These are phyloP conservation scores for Trissolcus basalis DNA, from an alignment of 1,140 invertebrate species.

Conservation along the genomic window DNA sequence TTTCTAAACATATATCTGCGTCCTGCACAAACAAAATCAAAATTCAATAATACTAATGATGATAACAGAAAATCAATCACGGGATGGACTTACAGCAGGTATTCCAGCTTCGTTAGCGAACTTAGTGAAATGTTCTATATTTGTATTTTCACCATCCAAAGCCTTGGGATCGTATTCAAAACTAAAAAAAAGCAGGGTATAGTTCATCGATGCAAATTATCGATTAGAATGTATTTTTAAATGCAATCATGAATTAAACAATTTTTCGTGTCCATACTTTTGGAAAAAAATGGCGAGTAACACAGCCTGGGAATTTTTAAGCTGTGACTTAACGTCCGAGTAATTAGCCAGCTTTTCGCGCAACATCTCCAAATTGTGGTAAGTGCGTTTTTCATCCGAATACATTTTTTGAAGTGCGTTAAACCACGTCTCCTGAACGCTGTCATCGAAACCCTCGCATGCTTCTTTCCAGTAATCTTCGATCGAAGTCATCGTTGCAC, in stretches of 20 bases:
- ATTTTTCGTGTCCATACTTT: constrained; percentile 74
- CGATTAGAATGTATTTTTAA: too few species aligned
- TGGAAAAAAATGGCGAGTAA: constrained; percentile 78
- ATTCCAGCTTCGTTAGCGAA: constrained; percentile 73
- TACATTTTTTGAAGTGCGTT: constrained; percentile 66
- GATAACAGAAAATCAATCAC: too few species aligned
- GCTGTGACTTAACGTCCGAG: constrained; percentile 71
- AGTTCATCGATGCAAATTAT: too few species aligned
- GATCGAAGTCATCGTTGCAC: constrained; percentile 64
- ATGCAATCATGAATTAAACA: too few species aligned
- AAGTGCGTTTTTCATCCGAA: constrained; percentile 72
- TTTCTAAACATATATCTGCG: constrained; percentile 71
- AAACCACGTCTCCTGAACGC: constrained; percentile 69
- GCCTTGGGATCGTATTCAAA: constrained; percentile 76
- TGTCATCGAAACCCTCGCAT: constrained; percentile 63
- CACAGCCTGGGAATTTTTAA: constrained; percentile 74
- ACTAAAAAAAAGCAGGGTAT: constrained; percentile 70
- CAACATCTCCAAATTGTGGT: constrained; percentile 76
- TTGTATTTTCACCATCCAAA: constrained; percentile 73
- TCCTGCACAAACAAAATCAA: constrained; percentile 65
- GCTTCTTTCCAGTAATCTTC: constrained; percentile 73
- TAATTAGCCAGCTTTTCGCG: constrained; percentile 74
- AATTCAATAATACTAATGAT: too few species aligned
- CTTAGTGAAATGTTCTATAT: constrained; percentile 73
- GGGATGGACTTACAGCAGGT: constrained; percentile 67